Base-by-base conservation (phyloP, 2,888 invertebrate genomes). In the Hirtodrosophila alboralis region DNA sequence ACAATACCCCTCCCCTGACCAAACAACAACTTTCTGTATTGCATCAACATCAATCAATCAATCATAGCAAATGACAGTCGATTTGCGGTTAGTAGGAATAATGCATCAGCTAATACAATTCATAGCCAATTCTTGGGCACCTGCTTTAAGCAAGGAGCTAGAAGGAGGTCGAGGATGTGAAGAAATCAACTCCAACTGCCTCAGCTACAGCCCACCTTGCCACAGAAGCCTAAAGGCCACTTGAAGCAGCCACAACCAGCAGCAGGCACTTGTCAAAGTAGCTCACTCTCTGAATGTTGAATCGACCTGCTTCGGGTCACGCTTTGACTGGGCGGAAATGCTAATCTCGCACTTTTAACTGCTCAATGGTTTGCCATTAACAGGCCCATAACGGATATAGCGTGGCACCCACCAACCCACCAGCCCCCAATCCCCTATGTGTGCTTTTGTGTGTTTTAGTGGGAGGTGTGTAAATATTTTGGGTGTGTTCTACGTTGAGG, bases 291-390 rank as follows among this genome's bases (percentile, higher is more conserved):
- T 18, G 3, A 4, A 2, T 4, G 18, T 18, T 18, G 4, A 23
- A 0, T 6, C 47, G 28, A 31, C 33, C n/a, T 18, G 67, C 65
- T 57, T 33, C 41, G 65, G 60, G 59, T 52, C 53, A 37, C 41
- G 45, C 57, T 57, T 33, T 33, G 58, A 38, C 63, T 44, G 40
- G 47, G 56, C 58, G 78, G 65, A 75, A 73, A 78, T 68, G 78
- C 67, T 75, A 70, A 79, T 79, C 72, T 71, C 67, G 79, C 69
- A 66, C 79, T 75, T 79, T 75, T 76, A 78, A 67, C 72, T 67
- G 69, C 81, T 76, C 81, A 84, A 81, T 83, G 80, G 71, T 43
- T 70, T 67, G 76, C 79, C 75, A 85, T 87, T 85, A 85, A 66
- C 69, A 66, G 68, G 78, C 66, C 78, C 71, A 80, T 84, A 83